phyloP scores from a whole-genome alignment of 2,888 invertebrate species.

The Drosophila koepferae region DNA sequence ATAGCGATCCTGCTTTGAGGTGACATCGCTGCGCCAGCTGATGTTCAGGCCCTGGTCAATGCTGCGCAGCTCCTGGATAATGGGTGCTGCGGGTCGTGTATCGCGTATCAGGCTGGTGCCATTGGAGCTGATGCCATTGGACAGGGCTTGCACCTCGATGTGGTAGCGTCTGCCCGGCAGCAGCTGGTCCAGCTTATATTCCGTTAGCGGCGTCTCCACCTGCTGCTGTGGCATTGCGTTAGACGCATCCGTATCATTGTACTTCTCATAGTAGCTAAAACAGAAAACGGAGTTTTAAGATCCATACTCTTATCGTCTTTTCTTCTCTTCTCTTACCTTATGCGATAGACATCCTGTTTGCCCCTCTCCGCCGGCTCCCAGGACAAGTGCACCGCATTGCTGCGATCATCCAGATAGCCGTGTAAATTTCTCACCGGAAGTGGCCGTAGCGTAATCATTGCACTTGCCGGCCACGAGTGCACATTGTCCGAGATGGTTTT shows the following conservation, averaged over 20 bases:
- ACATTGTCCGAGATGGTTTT: slow-evolving; percentile 98
- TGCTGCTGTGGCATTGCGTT: slow-evolving; percentile 84
- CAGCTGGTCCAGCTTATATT: slow-evolving; percentile 90
- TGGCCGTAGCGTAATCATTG: slow-evolving; percentile 94
- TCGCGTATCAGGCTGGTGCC: slow-evolving; percentile 89
- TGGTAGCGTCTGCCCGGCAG: slow-evolving; percentile 96
- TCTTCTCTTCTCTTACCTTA: slow-evolving; percentile 69
- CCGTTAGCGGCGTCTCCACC: slow-evolving; percentile 88
- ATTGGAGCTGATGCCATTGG: slow-evolving; percentile 92
- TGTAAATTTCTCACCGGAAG: slow-evolving; percentile 90
- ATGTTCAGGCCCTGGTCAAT: slow-evolving; percentile 91
- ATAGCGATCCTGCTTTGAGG: slow-evolving; percentile 94
- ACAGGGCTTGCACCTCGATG: slow-evolving; percentile 92
- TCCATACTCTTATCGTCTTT: not conserved
- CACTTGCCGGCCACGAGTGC: slow-evolving; percentile 95
- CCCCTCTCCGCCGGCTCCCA: slow-evolving; percentile 92
- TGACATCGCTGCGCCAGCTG: slow-evolving; percentile 96
- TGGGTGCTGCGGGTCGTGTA: slow-evolving; percentile 94
- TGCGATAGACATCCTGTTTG: slow-evolving; percentile 92
- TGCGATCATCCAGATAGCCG: slow-evolving; percentile 88
- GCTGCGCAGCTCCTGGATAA: slow-evolving; percentile 92
- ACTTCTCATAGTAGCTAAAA: slow-evolving; percentile 91
- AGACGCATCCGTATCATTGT: slow-evolving; percentile 90
- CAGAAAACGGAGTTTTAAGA: not conserved
- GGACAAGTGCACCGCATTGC: slow-evolving; percentile 89